Percentiles rank a stretch among this genome's conserved stretches.
These are phyloP conservation scores for Zaprionus inermis DNA, from an alignment of 1,140 invertebrate genomes.

Conservation along the genomic window DNA sequence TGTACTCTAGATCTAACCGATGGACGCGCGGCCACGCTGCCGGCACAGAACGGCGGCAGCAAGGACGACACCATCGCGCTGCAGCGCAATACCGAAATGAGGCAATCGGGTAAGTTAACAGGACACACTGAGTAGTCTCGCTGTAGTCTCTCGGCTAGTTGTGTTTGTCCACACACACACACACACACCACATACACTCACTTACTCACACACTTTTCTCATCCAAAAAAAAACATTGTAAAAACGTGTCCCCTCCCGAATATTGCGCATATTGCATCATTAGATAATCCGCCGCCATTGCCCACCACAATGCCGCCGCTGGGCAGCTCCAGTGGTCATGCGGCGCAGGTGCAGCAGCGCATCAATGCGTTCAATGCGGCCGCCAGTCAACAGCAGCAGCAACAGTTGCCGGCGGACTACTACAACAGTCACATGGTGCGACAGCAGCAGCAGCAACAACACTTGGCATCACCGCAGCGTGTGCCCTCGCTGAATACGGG, in stretches of 20 bases:
- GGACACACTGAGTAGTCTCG: background rate
- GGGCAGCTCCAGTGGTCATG: slow-evolving; percentile 55
- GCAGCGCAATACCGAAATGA: slow-evolving; percentile 74
- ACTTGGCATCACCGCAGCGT: slow-evolving; percentile 46
- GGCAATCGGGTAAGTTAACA: slow-evolving; percentile 75
- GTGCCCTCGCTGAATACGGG: slow-evolving; percentile 52
- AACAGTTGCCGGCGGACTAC: slow-evolving; percentile 48
- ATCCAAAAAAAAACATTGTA: slow-evolving; percentile 38
- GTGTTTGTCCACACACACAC: slow-evolving; percentile 47
- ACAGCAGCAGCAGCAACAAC: slow-evolving; percentile 40
- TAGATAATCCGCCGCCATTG: slow-evolving; percentile 84
- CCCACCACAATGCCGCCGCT: slow-evolving; percentile 82
- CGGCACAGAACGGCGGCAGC: slow-evolving; percentile 72
- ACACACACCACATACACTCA: slow-evolving; percentile 18
- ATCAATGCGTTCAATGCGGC: slow-evolving; percentile 82
- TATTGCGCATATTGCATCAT: slow-evolving; percentile 30
- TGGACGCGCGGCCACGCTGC: slow-evolving; percentile 67
- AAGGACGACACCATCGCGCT: slow-evolving; percentile 65
- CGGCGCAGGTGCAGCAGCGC: slow-evolving; percentile 73
- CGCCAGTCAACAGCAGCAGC: slow-evolving; percentile 52
- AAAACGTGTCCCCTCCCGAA: slow-evolving; percentile 34
- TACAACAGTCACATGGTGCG: slow-evolving; percentile 58
- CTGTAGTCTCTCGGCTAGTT: slow-evolving; percentile 34
- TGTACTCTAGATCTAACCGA: slow-evolving; percentile 51
- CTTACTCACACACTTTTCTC: slow-evolving; percentile 25